A percentile compares a stretch with the other conserved stretches of the same genome.
Evolutionary conservation across 2,797 vertebrate genomes (phyloP).

Genomic region (Helostoma temminkii): DNA sequence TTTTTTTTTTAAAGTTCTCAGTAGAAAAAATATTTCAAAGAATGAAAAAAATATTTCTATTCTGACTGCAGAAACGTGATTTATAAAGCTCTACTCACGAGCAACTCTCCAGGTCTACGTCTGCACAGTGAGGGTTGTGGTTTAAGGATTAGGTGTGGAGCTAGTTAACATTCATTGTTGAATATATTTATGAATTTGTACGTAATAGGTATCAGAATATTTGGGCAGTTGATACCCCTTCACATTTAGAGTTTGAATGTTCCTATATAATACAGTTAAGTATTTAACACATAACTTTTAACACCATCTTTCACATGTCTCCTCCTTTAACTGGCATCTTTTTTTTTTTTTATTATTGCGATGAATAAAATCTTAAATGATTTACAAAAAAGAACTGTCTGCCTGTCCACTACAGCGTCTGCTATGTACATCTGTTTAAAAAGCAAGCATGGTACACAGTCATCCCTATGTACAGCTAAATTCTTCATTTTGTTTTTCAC

Average conservation of each 20-base stretch:
- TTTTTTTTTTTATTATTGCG: constrained; percentile 96
- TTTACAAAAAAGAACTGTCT: constrained; percentile 91
- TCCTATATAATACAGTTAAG: constrained; percentile 57
- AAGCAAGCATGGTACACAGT: constrained; percentile 97
- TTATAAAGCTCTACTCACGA: constrained; percentile 72
- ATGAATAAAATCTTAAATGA: constrained; percentile 94
- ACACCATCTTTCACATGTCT: constrained; percentile 27
- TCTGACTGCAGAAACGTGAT: constrained; percentile 59
- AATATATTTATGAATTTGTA: constrained; percentile 70
- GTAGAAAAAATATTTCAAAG: constrained; percentile 78
- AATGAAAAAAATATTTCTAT: constrained; percentile 74
- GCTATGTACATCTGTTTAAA: constrained; percentile 95
- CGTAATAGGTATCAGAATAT: constrained; percentile 70
- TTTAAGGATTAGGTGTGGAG: constrained; percentile 84
- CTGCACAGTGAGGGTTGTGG: constrained; percentile 86
- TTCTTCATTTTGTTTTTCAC: constrained; percentile 86
- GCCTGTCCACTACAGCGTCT: constrained; percentile 90
- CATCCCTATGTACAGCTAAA: constrained; percentile 91
- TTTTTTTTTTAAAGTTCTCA: constrained; percentile 39
- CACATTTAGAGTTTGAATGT: constrained; percentile 83
- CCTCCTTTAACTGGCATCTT: constrained; percentile 86
- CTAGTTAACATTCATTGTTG: constrained; percentile 76
- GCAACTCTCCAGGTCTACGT: constrained; percentile 76
- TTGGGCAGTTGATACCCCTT: constrained; percentile 79
- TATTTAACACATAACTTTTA: constrained; percentile 77